Evolutionary conservation across 1,140 invertebrate species (phyloP), one percentile per base, ranked within the genome.

Genomic region (Cecropterus lyciades): DNA sequence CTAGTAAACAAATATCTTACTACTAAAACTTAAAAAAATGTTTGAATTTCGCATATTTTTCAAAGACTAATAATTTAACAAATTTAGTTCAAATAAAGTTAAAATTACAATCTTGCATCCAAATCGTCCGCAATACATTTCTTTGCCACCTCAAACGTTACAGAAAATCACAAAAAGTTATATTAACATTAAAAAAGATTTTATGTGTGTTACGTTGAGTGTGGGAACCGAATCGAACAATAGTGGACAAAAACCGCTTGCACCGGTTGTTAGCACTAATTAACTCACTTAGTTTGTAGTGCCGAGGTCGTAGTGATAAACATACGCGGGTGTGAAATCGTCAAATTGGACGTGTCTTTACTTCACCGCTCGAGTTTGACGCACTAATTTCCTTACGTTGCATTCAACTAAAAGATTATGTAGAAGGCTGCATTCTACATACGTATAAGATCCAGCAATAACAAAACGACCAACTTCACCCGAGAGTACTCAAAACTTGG

Each of bases 231-330:
- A 59, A 46, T 59, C 45, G 49, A 73, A 77, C 75, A 77, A 77
- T 77, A 67, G 57, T 56, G 59, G 56, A 74, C 69, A 77, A 74
- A 71, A 77, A 75, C 74, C 20, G 15, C 73, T 73, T 73, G 70
- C 75, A 75, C 69, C 73, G 73, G 65, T 78, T 73, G 73, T 75
- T 78, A 78, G 67, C 70, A 65, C 69, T 78, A 67, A 75, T 78
- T 75, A 78, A 72, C 67, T 78, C 33, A 70, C 63, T 75, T 78
- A 69, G 53, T 14, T 55, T 17, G 52, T 40, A 17, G 27, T 11
- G 9, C 13, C 8, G 51, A 13, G 13, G 27, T 37, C 51, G 16
- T 1, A 10, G 51, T 37, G 51, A 16, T 30, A 16, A 11, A 9
- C 13, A 20, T 37, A 3, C 8, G 51, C 51, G 51, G 3, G 20